These are phyloP conservation scores for Alfaro cultratus DNA, from an alignment of 2,797 vertebrate genomes.

Conservation along the genomic window DNA sequence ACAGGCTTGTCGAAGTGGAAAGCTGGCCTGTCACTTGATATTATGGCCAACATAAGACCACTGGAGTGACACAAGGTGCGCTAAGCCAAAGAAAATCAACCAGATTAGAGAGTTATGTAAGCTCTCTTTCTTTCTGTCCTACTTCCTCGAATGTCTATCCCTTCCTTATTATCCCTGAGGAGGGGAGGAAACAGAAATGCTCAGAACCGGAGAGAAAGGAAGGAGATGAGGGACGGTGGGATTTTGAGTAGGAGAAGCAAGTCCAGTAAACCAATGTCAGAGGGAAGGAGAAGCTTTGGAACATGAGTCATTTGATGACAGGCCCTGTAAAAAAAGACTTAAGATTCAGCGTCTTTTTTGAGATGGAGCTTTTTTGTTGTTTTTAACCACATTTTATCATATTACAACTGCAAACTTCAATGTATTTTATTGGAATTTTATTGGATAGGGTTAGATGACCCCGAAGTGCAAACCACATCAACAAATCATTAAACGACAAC, in stretches of 20 bases:
- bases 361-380: neutral
- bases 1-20: slow-evolving; percentile 59
- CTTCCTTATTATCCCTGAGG: slow-evolving; percentile 35
- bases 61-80: slow-evolving; percentile 60
- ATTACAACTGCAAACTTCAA: neutral
- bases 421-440: neutral
- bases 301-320: slow-evolving; percentile 54
- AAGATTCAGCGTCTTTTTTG: neutral
- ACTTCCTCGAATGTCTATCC: slow-evolving; percentile 26
- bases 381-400: neutral
- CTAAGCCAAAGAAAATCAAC: slow-evolving; percentile 28
- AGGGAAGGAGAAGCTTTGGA: slow-evolving; percentile 43
- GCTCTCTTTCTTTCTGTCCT: slow-evolving; percentile 41
- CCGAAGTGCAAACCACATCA: too few species aligned
- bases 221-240: slow-evolving; percentile 21
- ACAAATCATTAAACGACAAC: too few species aligned
- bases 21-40: slow-evolving; percentile 64
- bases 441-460: too few species aligned
- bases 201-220: slow-evolving; percentile 9
- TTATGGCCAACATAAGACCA: slow-evolving; percentile 52
- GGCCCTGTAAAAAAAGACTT: slow-evolving; percentile 42
- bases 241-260: slow-evolving; percentile 18
- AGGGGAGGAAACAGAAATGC: slow-evolving; percentile 21
- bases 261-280: slow-evolving; percentile 16
- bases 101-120: slow-evolving; percentile 47